Percentiles rank a stretch among this genome's conserved stretches.
phyloP scores from a whole-genome alignment of 2,888 invertebrate species.

The Cosmia pyralina region DNA sequence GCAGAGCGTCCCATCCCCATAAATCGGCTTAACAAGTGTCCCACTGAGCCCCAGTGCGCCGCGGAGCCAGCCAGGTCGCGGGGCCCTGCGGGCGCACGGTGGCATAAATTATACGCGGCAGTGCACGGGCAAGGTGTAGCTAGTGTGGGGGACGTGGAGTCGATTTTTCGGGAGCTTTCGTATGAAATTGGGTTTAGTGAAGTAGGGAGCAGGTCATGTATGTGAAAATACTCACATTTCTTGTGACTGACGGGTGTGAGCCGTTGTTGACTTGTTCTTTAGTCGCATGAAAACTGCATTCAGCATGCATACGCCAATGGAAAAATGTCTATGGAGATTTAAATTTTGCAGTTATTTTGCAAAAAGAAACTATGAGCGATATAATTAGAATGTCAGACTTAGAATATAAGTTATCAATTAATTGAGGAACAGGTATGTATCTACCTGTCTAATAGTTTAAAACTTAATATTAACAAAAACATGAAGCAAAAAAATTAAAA shows the following conservation, averaged over 20 bases:
- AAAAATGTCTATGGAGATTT: background rate
- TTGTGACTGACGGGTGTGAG: background rate
- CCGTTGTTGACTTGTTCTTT: background rate
- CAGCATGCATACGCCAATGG: background rate
- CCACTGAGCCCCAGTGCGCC: constrained; percentile 68
- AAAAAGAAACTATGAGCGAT: background rate
- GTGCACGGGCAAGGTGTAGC: constrained; percentile 58
- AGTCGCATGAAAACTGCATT: background rate
- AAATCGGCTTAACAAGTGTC: constrained; percentile 80
- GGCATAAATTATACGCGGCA: constrained; percentile 74
- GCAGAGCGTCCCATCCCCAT: constrained; percentile 73
- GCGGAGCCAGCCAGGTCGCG: constrained; percentile 52
- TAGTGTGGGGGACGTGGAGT: constrained; percentile 43
- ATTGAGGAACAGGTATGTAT: background rate
- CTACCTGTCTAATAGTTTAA: background rate
- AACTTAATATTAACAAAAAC: too few species aligned
- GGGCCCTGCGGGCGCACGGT: constrained; percentile 63
- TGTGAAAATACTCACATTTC: background rate
- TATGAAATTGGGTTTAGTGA: background rate
- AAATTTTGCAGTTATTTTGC: background rate
- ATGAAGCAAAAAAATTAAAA: background rate
- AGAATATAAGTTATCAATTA: background rate
- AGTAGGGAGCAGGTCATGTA: background rate
- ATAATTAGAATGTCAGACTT: background rate
- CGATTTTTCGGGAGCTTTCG: constrained; percentile 36